Evolutionary conservation across 2,797 vertebrate genomes (phyloP).

Genomic region (Chelmon rostratus): DNA sequence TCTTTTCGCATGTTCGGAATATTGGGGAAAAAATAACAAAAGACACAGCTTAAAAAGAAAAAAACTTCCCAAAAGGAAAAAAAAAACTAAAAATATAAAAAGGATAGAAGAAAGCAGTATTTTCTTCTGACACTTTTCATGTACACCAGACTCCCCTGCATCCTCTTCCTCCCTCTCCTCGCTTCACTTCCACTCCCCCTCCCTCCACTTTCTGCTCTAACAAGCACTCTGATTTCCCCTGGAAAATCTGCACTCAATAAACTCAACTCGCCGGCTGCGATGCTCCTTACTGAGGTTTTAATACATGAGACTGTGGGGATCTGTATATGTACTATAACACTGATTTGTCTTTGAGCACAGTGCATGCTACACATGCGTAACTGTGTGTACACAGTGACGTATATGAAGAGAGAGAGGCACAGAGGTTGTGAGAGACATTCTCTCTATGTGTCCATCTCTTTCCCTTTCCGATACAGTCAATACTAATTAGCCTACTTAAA

Average conservation of each 20-base stretch:
- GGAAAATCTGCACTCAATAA: constrained; percentile 82
- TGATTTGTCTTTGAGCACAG: constrained; percentile 13
- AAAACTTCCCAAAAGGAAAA: constrained; percentile 23
- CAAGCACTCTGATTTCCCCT: constrained; percentile 81
- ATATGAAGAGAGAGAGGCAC: background rate
- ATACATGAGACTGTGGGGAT: constrained; percentile 37
- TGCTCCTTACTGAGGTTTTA: constrained; percentile 66
- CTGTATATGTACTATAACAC: constrained; percentile 18
- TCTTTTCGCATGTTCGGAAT: constrained; percentile 23
- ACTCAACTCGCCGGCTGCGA: constrained; percentile 67
- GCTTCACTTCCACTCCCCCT: constrained; percentile 72
- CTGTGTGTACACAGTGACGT: background rate
- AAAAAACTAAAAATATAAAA: constrained; percentile 6
- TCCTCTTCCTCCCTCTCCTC: constrained; percentile 71
- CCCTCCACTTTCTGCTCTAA: constrained; percentile 79
- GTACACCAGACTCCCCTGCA: constrained; percentile 69
- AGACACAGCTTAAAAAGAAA: constrained; percentile 40
- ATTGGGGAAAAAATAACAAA: constrained; percentile 14
- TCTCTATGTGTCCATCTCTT: constrained; percentile 47
- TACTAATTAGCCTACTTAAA: constrained; percentile 87
- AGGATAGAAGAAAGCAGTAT: constrained; percentile 59
- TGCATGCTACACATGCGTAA: background rate
- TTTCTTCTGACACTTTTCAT: constrained; percentile 76
- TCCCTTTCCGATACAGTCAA: constrained; percentile 75
- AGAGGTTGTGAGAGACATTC: background rate